Conservation (phyloP, 2,797 vertebrate genomes). For the Austrolebias charrua region DNA sequence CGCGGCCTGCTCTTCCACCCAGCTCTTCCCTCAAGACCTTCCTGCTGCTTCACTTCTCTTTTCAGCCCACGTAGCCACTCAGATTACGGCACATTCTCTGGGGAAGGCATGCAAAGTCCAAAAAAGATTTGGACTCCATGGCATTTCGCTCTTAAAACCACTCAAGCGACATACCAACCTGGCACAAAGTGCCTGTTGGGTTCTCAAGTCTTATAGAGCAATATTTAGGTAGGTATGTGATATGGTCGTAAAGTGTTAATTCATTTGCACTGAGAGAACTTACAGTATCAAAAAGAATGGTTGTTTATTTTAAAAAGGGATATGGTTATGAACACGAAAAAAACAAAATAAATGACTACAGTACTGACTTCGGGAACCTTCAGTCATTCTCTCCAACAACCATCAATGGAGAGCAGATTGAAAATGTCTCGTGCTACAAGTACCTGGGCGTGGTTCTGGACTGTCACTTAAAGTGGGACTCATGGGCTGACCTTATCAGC, state of each 20-base stretch:
- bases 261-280: not conserved
- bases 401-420: too few relatives aligned
- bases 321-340: too few relatives aligned
- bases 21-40: constrained; percentile 34
- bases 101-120: constrained; percentile 10
- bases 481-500: too few relatives aligned
- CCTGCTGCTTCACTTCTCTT: constrained; percentile 5
- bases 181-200: not conserved
- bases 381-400: too few relatives aligned
- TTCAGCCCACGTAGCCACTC: constrained; percentile 25
- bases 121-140: constrained; percentile 24
- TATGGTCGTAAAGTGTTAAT: not conserved
- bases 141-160: constrained; percentile 24
- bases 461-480: too few relatives aligned
- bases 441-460: too few relatives aligned
- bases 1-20: constrained; percentile 17
- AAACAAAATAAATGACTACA: too few relatives aligned
- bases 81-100: constrained; percentile 32
- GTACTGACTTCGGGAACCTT: too few relatives aligned
- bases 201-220: not conserved
- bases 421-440: too few relatives aligned
- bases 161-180: constrained; percentile 13
- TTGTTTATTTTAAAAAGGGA: too few relatives aligned
- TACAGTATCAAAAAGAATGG: too few relatives aligned
- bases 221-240: not conserved